These are phyloP conservation scores for Ptychodera flava DNA, from an alignment of 35 echinoderm and acorn worm species.

Conservation along the genomic window DNA sequence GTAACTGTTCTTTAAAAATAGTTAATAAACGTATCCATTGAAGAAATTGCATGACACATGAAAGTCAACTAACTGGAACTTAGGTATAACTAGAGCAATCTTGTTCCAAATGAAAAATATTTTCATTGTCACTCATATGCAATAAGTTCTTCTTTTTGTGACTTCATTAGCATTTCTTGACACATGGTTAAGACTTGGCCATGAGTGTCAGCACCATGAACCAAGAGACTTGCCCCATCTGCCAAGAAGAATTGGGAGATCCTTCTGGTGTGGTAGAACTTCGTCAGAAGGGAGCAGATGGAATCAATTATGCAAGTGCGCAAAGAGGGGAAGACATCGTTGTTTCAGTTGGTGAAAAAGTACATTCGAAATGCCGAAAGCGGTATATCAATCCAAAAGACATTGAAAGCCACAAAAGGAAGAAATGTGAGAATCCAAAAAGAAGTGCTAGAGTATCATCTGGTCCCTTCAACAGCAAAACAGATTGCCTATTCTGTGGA, in stretches of 20 bases:
- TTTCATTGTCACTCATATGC: too few relatives aligned
- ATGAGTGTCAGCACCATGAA: background rate
- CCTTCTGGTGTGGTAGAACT: background rate
- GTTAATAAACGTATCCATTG: too few relatives aligned
- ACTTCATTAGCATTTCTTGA: too few relatives aligned
- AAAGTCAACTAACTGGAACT: too few relatives aligned
- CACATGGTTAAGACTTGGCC: too few relatives aligned
- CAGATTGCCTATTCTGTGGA: conserved; percentile 57
- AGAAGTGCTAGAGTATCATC: conserved; percentile 17
- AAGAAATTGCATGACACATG: too few relatives aligned
- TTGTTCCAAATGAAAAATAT: too few relatives aligned
- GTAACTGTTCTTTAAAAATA: too few relatives aligned
- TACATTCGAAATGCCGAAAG: conserved; percentile 31
- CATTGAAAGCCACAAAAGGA: conserved; percentile 14
- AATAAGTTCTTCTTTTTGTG: too few relatives aligned
- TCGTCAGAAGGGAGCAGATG: conserved; percentile 49
- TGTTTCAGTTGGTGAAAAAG: conserved; percentile 32
- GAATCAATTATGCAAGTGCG: conserved; percentile 48
- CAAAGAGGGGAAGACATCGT: conserved; percentile 45
- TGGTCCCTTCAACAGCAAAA: conserved; percentile 48
- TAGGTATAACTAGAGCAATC: too few relatives aligned
- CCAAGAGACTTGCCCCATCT: conserved; percentile 26
- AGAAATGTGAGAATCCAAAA: conserved; percentile 21
- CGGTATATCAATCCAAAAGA: conserved; percentile 36
- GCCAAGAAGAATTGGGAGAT: background rate